Conservation (phyloP, 2,113 vertebrate species). For the Anguilla japonica region DNA sequence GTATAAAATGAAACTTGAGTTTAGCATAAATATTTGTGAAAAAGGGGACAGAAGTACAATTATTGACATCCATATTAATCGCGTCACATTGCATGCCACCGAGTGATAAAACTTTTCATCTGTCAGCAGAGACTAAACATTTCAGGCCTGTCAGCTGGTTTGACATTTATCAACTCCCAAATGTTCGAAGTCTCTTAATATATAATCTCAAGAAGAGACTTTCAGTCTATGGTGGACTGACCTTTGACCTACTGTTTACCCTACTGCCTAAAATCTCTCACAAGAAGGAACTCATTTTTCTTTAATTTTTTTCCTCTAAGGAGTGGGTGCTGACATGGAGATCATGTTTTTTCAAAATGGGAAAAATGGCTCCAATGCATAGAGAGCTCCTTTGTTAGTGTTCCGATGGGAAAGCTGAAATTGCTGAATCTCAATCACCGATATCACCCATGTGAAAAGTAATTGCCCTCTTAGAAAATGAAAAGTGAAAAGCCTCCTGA, state of each 20-base stretch:
- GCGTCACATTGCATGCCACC: too few relatives aligned
- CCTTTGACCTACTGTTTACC: constrained; percentile 50
- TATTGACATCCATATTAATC: not conserved
- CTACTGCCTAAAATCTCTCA: not conserved
- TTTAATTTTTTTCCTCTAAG: not conserved
- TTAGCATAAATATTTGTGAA: constrained; percentile 52
- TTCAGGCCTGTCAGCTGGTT: not conserved
- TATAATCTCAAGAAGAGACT: constrained; percentile 17
- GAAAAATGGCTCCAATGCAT: constrained; percentile 31
- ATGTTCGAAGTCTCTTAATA: constrained; percentile 14
- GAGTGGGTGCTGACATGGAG: too few relatives aligned
- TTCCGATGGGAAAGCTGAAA: not conserved
- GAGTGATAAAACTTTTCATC: not conserved
- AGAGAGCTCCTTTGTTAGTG: constrained; percentile 57
- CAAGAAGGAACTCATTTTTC: not conserved
- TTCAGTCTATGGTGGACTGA: constrained; percentile 36
- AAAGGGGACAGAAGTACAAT: not conserved
- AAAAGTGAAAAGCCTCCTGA: too few relatives aligned
- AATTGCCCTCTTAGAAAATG: too few relatives aligned
- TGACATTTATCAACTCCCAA: not conserved
- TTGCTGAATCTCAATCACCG: not conserved
- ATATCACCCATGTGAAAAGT: too few relatives aligned
- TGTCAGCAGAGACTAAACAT: not conserved
- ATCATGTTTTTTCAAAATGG: constrained; percentile 37
- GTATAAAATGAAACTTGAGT: constrained; percentile 76